These are phyloP conservation scores for Ornithoptera alexandrae DNA, from an alignment of 2,888 invertebrate genomes.

Conservation along the genomic window DNA sequence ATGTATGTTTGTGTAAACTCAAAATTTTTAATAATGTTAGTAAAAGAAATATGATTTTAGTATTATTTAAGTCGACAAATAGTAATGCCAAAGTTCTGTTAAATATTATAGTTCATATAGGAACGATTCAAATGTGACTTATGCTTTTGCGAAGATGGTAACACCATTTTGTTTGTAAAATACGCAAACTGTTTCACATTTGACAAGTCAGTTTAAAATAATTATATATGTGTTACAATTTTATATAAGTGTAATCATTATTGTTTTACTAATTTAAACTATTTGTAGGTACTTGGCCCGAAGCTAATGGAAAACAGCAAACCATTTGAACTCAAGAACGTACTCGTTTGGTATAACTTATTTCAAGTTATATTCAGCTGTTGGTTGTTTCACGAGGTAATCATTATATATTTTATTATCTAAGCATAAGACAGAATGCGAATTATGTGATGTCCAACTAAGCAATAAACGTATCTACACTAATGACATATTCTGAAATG, in stretches of 20 bases:
- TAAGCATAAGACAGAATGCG: background rate
- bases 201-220: constrained; percentile 5
- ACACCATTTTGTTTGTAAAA: background rate
- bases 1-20: too few species aligned
- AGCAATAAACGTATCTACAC: background rate
- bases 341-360: constrained; percentile 91
- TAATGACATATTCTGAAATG: too few species aligned
- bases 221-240: constrained; percentile 5
- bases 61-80: too few species aligned
- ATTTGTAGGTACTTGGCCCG: constrained; percentile 84
- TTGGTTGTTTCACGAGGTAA: constrained; percentile 87
- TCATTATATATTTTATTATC: background rate
- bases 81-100: too few species aligned
- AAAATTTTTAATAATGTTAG: too few species aligned
- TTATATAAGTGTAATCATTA: constrained; percentile 3
- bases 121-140: too few species aligned
- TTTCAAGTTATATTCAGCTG: constrained; percentile 89
- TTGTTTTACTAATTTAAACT: constrained; percentile 27
- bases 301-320: constrained; percentile 91
- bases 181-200: background rate
- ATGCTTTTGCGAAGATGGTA: background rate
- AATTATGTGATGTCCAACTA: background rate
- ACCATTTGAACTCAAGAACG: constrained; percentile 86
- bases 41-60: too few species aligned
- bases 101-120: too few species aligned